Evolutionary conservation across 2,888 invertebrate species (phyloP).

Genomic region (Limenitis camilla): DNA sequence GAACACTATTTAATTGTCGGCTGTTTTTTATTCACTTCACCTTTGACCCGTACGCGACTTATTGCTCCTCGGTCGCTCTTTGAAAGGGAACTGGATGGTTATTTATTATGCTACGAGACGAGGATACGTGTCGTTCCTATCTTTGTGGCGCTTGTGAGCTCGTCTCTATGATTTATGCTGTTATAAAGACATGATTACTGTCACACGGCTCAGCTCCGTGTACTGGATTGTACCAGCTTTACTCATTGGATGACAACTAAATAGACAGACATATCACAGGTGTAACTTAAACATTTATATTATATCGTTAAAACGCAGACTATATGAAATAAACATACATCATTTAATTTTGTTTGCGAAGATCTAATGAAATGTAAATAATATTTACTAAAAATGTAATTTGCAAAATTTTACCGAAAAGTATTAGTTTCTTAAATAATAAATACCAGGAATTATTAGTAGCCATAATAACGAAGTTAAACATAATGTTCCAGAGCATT

Average conservation of each 20-base stretch:
- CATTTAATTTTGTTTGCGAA: too few species aligned
- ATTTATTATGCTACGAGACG: slow-evolving; percentile 64
- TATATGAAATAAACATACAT: too few species aligned
- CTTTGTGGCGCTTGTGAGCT: slow-evolving; percentile 68
- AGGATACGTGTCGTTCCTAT: slow-evolving; percentile 67
- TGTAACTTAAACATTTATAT: too few species aligned
- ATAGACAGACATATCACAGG: neutral
- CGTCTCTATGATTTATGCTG: slow-evolving; percentile 64
- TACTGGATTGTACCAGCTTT: slow-evolving; percentile 4
- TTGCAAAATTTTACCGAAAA: too few species aligned
- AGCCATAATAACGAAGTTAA: too few species aligned
- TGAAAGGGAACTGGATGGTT: slow-evolving; percentile 71
- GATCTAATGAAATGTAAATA: too few species aligned
- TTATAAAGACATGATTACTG: slow-evolving; percentile 66
- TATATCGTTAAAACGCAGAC: too few species aligned
- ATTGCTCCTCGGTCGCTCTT: slow-evolving; percentile 70
- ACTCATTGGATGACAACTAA: neutral
- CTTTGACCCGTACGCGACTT: slow-evolving; percentile 71
- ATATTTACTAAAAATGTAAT: too few species aligned
- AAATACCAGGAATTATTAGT: too few species aligned
- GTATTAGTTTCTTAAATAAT: too few species aligned
- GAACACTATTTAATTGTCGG: slow-evolving; percentile 75
- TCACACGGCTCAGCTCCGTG: slow-evolving; percentile 42
- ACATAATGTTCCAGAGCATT: slow-evolving; percentile 5
- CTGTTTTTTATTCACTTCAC: slow-evolving; percentile 74